Evolutionary conservation across 2,888 invertebrate species (phyloP), one percentile per base, ranked within the genome.

Genomic region (Sesia bembeciformis): DNA sequence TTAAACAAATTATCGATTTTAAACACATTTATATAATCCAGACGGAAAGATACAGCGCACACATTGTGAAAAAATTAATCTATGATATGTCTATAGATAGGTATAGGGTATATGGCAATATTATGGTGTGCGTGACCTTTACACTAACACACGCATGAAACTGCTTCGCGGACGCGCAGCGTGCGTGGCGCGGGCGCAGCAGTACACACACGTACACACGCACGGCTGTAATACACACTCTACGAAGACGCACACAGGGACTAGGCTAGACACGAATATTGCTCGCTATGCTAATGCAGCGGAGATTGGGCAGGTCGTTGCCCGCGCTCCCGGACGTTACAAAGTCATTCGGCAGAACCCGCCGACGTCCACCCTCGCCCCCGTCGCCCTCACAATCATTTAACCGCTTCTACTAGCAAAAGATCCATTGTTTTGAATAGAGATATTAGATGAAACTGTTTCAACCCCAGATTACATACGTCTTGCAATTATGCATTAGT

Each of bases 271-370:
- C 80, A 81, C 77, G 80, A 84, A 86, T 86, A 85, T 87, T 86
- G 89, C 86, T 83, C 79, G 88, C 88, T 84, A 89, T 89, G 90
- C 88, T 89, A 90, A 90, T 90, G 90, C 88, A 79, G 78, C 81
- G 80, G 88, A 89, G 90, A 90, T 90, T 89, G 90, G 90, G 84
- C 83, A 88, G 90, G 90, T 90, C 90, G 84, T 78, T 88, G 90
- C 78, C 89, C 90, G 80, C 78, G 68, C 75, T 84, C 87, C 86
- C 88, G 85, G 87, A 87, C 86, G 82, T 81, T 76, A 78, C 78
- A 72, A 76, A 66, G 62, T 63, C 66, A 61, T 61, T 59, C 54
- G 56, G 60, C 58, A 62, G 62, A 60, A 83, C 81, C 86, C 84
- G 87, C 80, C 84, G 84, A 81, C 60, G 74, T 69, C 81, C 80